These are phyloP conservation scores for Ploceus nigricollis DNA, from an alignment of 2,113 vertebrate species.

Conservation along the genomic window DNA sequence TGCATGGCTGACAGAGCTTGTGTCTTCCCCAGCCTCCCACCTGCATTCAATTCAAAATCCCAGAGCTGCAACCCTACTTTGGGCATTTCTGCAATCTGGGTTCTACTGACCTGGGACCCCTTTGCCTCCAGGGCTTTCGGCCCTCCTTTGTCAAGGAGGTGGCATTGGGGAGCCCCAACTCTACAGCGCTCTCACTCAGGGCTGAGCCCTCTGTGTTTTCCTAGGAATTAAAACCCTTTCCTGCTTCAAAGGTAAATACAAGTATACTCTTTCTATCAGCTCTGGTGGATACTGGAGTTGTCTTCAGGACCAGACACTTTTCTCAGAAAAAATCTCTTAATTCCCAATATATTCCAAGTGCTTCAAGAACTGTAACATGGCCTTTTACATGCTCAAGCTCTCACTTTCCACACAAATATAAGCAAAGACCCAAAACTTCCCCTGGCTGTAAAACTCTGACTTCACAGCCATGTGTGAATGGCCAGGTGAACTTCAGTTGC, in stretches of 20 bases:
- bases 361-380: neutral
- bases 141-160: neutral
- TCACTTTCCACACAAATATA: neutral
- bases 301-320: neutral
- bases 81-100: neutral
- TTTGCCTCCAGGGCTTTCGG: neutral
- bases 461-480: neutral
- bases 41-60: neutral
- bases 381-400: neutral
- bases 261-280: neutral
- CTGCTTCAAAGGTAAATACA: neutral
- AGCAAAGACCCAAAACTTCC: neutral
- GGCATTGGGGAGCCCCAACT: fast-evolving
- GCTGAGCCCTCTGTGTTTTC: neutral
- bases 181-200: neutral
- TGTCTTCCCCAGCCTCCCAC: neutral
- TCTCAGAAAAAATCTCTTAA: fast-evolving
- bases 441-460: neutral
- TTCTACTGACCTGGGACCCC: neutral
- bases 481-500: neutral
- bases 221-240: neutral
- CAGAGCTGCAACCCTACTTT: neutral
- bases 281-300: neutral
- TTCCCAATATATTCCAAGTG: neutral
- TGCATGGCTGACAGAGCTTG: neutral